Conservation (phyloP, 1,140 invertebrate genomes). For the Lordiphosa mommai region DNA sequence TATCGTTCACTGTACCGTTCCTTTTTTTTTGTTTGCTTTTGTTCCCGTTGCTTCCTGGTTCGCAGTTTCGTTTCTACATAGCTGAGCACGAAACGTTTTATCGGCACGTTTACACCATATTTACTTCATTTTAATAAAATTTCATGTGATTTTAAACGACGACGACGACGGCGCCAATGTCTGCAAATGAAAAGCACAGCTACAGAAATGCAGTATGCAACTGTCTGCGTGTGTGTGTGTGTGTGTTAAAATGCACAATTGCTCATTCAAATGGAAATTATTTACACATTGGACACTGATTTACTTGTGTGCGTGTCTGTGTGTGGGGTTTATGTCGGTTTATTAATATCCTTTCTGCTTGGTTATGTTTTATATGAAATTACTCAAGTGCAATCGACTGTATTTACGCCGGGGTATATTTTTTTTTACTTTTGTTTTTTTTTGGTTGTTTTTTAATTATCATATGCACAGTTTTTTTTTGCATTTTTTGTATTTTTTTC, state of each 20-base stretch:
- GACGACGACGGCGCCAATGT: constrained; percentile 27
- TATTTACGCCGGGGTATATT: constrained; percentile 49
- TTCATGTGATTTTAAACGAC: constrained; percentile 76
- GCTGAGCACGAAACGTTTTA: constrained; percentile 76
- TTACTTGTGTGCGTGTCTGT: constrained; percentile 55
- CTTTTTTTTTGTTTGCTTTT: no score
- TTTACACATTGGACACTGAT: constrained; percentile 79
- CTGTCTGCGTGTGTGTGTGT: constrained; percentile 17
- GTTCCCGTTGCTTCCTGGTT: constrained; percentile 24
- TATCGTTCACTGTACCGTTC: no score
- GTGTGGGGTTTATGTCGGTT: constrained; percentile 64
- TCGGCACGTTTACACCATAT: constrained; percentile 79
- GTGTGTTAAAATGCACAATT: constrained; percentile 71
- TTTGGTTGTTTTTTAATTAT: constrained; percentile 51
- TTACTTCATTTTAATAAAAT: constrained; percentile 80
- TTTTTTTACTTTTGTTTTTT: constrained; percentile 21
- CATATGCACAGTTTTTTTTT: constrained; percentile 54
- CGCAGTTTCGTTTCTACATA: constrained; percentile 61
- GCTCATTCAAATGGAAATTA: constrained; percentile 79
- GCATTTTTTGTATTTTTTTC: constrained; percentile 11
- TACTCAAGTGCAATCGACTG: constrained; percentile 77
- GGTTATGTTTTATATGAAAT: constrained; percentile 77
- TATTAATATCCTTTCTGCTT: constrained; percentile 79
- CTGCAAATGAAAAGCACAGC: constrained; percentile 66
- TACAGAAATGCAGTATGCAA: constrained; percentile 6